Evolutionary conservation across 2,797 vertebrate species (phyloP).

Genomic region (Hypotaenidia philippensis): DNA sequence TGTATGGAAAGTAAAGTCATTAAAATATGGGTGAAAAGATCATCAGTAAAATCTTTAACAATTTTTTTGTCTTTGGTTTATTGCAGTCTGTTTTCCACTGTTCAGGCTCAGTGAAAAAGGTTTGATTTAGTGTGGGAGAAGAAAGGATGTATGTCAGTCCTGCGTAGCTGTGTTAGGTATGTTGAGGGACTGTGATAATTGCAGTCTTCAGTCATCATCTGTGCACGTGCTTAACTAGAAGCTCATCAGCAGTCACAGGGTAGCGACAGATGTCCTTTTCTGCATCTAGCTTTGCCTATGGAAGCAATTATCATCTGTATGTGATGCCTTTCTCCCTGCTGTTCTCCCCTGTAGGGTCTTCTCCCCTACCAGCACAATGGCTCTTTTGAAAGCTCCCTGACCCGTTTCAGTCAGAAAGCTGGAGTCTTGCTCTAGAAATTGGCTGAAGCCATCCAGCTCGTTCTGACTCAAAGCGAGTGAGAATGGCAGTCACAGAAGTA

Average conservation of each 20-base stretch:
- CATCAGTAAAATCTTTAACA: neutral
- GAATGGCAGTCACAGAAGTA: neutral
- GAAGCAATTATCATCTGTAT: neutral
- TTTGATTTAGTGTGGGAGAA: neutral
- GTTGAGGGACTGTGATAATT: neutral
- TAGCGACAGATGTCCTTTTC: neutral
- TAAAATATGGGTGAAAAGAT: neutral
- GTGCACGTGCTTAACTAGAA: neutral
- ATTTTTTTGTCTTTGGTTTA: neutral
- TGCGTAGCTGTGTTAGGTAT: neutral
- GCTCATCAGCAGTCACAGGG: neutral
- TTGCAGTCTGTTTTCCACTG: neutral
- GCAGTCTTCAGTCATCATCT: neutral
- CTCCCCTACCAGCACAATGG: neutral
- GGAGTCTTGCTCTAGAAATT: neutral
- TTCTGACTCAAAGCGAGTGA: neutral
- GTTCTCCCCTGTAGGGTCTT: neutral
- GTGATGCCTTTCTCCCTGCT: neutral
- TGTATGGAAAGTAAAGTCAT: neutral
- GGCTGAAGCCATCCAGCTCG: neutral
- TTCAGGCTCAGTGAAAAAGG: neutral
- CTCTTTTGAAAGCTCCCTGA: conserved; percentile 22
- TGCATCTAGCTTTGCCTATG: neutral
- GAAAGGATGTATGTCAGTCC: too few species aligned
- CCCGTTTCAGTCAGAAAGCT: neutral